Conservation (phyloP, 2,113 vertebrate genomes). For the Cochlearius cochlearius region DNA sequence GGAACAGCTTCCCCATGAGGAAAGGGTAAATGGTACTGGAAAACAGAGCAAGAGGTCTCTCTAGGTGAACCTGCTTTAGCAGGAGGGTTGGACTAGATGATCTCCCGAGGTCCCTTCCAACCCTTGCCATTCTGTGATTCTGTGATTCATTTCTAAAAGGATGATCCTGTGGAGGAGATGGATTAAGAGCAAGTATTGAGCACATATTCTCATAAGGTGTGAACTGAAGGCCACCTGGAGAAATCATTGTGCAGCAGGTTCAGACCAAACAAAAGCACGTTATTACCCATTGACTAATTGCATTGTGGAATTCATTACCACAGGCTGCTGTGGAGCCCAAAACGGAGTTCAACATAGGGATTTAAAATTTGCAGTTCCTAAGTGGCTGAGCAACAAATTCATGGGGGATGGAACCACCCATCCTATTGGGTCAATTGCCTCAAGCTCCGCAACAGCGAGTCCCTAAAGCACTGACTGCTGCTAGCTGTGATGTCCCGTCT, state of each 20-base stretch:
- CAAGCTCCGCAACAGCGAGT: neutral
- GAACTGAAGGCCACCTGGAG: neutral
- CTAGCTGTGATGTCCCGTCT: neutral
- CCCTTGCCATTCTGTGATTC: too few relatives aligned
- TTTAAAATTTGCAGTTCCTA: neutral
- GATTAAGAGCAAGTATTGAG: neutral
- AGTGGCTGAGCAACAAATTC: neutral
- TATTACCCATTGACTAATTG: neutral
- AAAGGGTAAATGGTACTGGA: neutral
- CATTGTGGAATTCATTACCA: neutral
- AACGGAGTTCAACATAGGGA: neutral
- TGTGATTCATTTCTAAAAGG: neutral
- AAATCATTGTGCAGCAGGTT: neutral
- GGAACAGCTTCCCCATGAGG: neutral
- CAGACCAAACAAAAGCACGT: neutral
- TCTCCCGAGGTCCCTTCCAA: too few relatives aligned
- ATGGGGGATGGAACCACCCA: rapidly evolving
- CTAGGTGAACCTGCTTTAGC: too few relatives aligned
- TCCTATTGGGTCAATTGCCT: neutral
- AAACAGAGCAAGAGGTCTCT: neutral
- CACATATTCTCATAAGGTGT: neutral
- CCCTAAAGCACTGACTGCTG: neutral
- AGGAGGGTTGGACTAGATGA: too few relatives aligned
- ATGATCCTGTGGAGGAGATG: neutral
- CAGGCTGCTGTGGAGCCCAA: neutral